phyloP scores from a whole-genome alignment of 2,797 vertebrate genomes.

The Sebastes cheni region DNA sequence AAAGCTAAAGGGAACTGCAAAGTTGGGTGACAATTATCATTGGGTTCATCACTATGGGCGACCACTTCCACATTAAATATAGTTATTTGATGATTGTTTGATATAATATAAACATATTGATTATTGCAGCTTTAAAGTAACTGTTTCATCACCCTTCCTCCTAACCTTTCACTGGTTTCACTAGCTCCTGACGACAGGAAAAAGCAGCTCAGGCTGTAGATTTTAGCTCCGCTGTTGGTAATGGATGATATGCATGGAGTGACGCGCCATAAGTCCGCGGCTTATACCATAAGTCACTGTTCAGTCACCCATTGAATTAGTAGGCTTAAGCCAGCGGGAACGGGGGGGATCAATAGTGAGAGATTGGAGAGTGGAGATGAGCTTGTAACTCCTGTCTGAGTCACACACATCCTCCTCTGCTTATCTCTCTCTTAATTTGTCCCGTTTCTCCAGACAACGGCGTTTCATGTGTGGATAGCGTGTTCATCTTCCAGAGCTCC shows the following conservation, averaged over 20 bases:
- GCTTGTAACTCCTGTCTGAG: constrained; percentile 33
- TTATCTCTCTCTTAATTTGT: constrained; percentile 32
- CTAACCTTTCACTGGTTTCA: neutral
- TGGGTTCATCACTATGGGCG: no score
- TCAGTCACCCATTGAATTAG: constrained; percentile 58
- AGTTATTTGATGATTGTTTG: no score
- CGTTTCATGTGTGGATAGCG: constrained; percentile 87
- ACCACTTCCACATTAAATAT: no score
- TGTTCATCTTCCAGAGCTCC: constrained; percentile 92
- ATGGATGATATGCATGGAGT: constrained; percentile 42
- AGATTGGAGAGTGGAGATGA: constrained; percentile 45
- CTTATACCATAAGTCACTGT: constrained; percentile 54
- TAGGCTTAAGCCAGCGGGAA: constrained; percentile 40
- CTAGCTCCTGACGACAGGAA: neutral
- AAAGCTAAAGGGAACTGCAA: no score
- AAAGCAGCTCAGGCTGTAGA: constrained; percentile 30
- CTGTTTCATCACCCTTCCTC: neutral
- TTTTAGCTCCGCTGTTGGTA: constrained; percentile 25
- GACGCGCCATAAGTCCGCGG: constrained; percentile 29
- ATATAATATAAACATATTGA: neutral
- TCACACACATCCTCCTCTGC: constrained; percentile 27
- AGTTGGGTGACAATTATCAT: neutral
- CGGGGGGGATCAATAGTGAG: constrained; percentile 48
- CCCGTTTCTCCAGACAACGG: constrained; percentile 82
- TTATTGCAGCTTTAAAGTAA: neutral